phyloP scores from a whole-genome alignment of 1,140 invertebrate genomes.

The Solen grandis region DNA sequence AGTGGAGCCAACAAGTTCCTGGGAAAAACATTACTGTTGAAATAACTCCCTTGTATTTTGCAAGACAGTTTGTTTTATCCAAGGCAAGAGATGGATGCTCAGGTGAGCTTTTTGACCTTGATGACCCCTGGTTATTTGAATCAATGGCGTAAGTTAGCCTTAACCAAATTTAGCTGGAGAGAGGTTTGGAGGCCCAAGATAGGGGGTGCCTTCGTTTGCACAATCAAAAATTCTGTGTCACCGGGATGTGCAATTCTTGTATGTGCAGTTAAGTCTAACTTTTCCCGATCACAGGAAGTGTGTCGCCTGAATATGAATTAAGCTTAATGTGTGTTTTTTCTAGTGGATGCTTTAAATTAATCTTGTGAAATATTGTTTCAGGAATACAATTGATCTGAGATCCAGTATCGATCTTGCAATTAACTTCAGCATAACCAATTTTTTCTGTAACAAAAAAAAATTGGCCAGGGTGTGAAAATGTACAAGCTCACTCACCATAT shows the following conservation, averaged over 20 bases:
- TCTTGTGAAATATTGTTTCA: too few relatives aligned
- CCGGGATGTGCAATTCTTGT: too few relatives aligned
- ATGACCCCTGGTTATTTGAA: too few relatives aligned
- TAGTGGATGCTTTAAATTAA: too few relatives aligned
- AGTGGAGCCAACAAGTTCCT: slow-evolving; percentile 39
- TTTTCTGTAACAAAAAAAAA: background rate
- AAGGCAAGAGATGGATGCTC: background rate
- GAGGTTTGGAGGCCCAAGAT: too few relatives aligned
- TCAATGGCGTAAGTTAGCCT: background rate
- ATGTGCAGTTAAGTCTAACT: too few relatives aligned
- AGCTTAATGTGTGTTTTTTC: too few relatives aligned
- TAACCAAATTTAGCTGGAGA: background rate
- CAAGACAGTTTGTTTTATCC: background rate
- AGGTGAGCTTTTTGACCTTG: background rate
- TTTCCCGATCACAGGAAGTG: too few relatives aligned
- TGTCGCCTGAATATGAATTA: too few relatives aligned
- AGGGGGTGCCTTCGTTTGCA: background rate
- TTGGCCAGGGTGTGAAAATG: background rate
- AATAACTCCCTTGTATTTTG: slow-evolving; percentile 47
- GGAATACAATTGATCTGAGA: too few relatives aligned
- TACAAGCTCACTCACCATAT: background rate
- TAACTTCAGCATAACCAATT: background rate
- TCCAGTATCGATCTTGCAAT: too few relatives aligned
- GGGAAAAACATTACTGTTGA: slow-evolving; percentile 45
- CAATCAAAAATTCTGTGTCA: too few relatives aligned